These are phyloP conservation scores for Aplidium turbinatum DNA, from an alignment of 23 tunicate species.

Conservation along the genomic window DNA sequence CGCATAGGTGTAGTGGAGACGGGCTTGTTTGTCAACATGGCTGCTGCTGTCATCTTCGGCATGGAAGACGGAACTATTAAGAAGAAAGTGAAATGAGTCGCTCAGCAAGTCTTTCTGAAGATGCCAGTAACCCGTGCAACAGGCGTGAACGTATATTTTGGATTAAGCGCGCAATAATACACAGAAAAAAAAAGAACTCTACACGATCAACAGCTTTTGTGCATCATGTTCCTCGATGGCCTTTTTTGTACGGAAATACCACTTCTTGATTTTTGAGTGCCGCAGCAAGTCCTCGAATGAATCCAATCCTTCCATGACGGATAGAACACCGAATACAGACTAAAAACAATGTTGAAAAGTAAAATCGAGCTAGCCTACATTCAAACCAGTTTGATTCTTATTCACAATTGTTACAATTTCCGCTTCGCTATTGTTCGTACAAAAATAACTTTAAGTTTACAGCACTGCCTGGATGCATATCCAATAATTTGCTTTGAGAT, in stretches of 20 bases:
- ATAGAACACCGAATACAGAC: constrained; percentile 90
- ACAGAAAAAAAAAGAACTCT: too few relatives aligned
- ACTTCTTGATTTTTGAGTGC: constrained; percentile 63
- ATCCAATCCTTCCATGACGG: constrained; percentile 88
- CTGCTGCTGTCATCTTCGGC: constrained; percentile 65
- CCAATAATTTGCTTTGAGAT: too few relatives aligned
- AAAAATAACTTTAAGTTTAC: not conserved
- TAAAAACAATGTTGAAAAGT: too few relatives aligned
- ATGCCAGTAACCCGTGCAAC: too few relatives aligned
- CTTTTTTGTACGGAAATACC: constrained; percentile 73
- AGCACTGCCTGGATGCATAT: too few relatives aligned
- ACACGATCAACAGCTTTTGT: constrained; percentile 6
- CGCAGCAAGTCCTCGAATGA: constrained; percentile 58
- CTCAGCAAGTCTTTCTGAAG: too few relatives aligned
- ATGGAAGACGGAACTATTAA: constrained; percentile 77
- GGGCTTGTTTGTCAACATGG: constrained; percentile 88
- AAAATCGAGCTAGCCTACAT: too few relatives aligned
- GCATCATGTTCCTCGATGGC: constrained; percentile 57
- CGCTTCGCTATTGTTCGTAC: too few relatives aligned
- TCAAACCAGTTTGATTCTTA: too few relatives aligned
- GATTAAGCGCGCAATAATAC: too few relatives aligned
- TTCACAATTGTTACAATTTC: too few relatives aligned
- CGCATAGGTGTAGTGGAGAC: constrained; percentile 93
- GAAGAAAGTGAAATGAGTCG: constrained; percentile 32
- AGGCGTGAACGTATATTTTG: too few relatives aligned